Evolutionary conservation across 2,888 invertebrate species (phyloP), one percentile per base, ranked within the genome.

Genomic region (Dryobota labecula): DNA sequence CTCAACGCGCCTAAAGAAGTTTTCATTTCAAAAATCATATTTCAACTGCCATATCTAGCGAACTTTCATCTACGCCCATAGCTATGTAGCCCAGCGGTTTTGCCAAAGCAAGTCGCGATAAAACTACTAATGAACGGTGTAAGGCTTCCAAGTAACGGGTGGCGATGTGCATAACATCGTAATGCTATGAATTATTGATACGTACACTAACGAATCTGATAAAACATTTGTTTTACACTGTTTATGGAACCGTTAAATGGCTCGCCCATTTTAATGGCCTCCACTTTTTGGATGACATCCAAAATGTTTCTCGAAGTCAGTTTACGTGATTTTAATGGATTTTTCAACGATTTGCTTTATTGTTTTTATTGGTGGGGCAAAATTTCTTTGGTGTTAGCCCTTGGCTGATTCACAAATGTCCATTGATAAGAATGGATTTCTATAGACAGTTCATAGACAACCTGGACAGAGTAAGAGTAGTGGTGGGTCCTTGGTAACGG

Each of bases 111-210:
- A 88, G 87, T 92, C 92, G 93, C 93, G 94, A 90, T 89, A 86
- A 90, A 94, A 95, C 94, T 95, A 95, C 95, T 94, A 95, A 95
- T 96, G 95, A 94, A 93, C 89, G 86, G 87, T 91, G 90, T 92
- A 91, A 94, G 94, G 91, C 93, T 95, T 96, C 95, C 94, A 95
- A 94, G 95, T 95, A 96, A 94, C 95, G 94, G 95, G 93, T 87
- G 91, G 84, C 91, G 91, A 92, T 94, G 92, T 92, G 93, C 94
- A 95, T 95, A 94, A 93, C 90, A 93, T 90, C 88, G 89, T 82
- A 89, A 86, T 86, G 90, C 90, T 93, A 94, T 95, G 95, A 95
- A 96, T 95, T 93, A 96, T 95, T 95, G 93, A 95, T 95, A 93
- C 78, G 83, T 62, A 86, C 87, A 88, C 91, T 91, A 92, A 93